Base-by-base conservation (phyloP, 2,888 invertebrate genomes). In the Terebella lapidaria region DNA sequence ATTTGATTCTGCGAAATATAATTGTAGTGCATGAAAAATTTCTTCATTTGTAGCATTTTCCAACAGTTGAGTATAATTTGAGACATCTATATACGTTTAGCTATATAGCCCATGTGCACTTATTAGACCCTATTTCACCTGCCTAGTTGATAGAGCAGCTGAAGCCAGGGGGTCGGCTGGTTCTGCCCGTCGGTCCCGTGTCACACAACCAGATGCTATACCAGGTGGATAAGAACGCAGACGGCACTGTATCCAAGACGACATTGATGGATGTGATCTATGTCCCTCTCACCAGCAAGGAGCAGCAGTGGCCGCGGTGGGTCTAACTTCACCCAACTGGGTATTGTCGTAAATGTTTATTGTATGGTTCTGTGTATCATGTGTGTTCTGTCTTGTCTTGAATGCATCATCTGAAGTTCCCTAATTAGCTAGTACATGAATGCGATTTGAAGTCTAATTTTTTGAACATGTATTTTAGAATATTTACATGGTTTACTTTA, bases 231-330 rank as follows among this genome's bases (percentile, higher is more conserved):
- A 97, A 96, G 81, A 84, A 86, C 35, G 77, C 82, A 1, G 89
- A 92, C 77, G 96, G 96, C 4, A 67, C 87, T 30, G 86, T 94
- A 2, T 84, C 84, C 25, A 85, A 87, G 63, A 89, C 88, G 69
- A 86, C 87, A 47, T 83, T 99, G 10, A 94, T 96, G 91, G 92
- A 92, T 47, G 99, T 99, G 15, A 90, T 94, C 70, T 99, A 94
- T 79, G 97, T 99, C 35, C 97, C 97, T 0, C 84, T 99, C 52
- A 97, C 97, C 0, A 94, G 94, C 80, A 87, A 88, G 77, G 85
- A 87, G 24, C 84, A 85, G 61, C 90, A 90, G 75, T 87, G 86
- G 85, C 85, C 86, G 18, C 59, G 59, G 62, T 62, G 5, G 10
- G 22, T 10, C 35, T 35, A 35, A 35, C n/a, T n/a, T n/a, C n/a